phyloP scores from a whole-genome alignment of 2,113 vertebrate genomes.

The Ciconia boyciana region DNA sequence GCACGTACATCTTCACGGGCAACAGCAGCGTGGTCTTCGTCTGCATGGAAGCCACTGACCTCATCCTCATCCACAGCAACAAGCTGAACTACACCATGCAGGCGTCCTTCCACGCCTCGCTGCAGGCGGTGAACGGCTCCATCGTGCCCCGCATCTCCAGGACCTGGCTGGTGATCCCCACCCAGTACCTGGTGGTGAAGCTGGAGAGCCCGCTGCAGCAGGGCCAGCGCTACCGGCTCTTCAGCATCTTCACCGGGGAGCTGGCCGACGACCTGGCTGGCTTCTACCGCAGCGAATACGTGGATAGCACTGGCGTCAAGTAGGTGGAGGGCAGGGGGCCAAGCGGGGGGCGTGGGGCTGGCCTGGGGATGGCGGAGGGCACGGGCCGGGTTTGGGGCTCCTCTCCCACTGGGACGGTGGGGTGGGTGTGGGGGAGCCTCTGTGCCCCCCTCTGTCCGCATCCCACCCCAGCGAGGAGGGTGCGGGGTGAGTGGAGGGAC shows the following conservation, averaged over 20 bases:
- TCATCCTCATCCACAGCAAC: constrained; percentile 89
- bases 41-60: constrained; percentile 75
- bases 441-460: neutral
- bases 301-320: constrained; percentile 65
- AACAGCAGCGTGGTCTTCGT: constrained; percentile 75
- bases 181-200: constrained; percentile 85
- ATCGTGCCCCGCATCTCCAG: neutral
- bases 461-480: neutral
- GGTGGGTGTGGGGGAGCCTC: neutral
- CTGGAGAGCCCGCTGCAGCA: constrained; percentile 29
- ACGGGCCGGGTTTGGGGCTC: neutral
- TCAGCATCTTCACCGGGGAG: constrained; percentile 79
- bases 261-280: constrained; percentile 88
- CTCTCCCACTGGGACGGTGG: neutral
- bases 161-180: constrained; percentile 72
- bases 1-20: constrained; percentile 83
- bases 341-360: rapidly evolving
- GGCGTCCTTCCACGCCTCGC: neutral
- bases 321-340: constrained; percentile 50
- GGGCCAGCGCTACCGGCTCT: constrained; percentile 70
- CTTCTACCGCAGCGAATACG: constrained; percentile 94
- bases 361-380: rapidly evolving
- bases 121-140: neutral
- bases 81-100: constrained; percentile 82
- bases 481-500: rapidly evolving